A percentile compares a stretch with the other conserved stretches of the same genome.
Conservation (phyloP, 2,113 vertebrate species). For the Natator depressus region DNA sequence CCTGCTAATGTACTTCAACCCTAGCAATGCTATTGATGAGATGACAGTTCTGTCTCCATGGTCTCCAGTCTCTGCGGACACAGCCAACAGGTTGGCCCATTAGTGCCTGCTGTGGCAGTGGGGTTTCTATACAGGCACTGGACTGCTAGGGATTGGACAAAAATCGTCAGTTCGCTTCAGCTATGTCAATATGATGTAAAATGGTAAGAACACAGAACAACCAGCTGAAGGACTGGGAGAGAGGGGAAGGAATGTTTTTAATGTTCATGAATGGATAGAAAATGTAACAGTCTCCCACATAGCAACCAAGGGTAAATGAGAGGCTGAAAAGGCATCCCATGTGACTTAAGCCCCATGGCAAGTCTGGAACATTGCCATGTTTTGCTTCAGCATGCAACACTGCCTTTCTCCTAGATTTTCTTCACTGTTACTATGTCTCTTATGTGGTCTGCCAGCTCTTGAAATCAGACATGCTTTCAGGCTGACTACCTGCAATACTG, state of each 20-base stretch:
- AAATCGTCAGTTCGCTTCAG: neutral
- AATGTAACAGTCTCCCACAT: neutral
- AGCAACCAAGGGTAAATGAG: neutral
- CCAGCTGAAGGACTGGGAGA: neutral
- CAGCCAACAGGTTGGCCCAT: neutral
- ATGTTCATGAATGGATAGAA: neutral
- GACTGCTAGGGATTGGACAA: neutral
- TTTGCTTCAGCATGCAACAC: neutral
- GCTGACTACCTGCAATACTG: neutral
- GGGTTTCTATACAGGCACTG: neutral
- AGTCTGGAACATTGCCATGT: neutral
- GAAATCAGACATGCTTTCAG: neutral
- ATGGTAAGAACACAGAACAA: neutral
- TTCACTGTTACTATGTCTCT: neutral
- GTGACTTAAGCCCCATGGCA: neutral
- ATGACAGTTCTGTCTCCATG: neutral
- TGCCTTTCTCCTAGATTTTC: neutral
- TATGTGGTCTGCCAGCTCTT: neutral
- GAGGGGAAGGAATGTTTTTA: neutral
- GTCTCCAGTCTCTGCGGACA: fast-evolving
- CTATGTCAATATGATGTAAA: neutral
- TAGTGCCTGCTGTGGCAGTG: neutral
- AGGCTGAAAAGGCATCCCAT: neutral
- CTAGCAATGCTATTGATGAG: fast-evolving
- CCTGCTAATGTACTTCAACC: neutral